Evolutionary conservation across 2,797 vertebrate genomes (phyloP), one percentile per base, ranked within the genome.

Genomic region (Nothura maculosa): DNA sequence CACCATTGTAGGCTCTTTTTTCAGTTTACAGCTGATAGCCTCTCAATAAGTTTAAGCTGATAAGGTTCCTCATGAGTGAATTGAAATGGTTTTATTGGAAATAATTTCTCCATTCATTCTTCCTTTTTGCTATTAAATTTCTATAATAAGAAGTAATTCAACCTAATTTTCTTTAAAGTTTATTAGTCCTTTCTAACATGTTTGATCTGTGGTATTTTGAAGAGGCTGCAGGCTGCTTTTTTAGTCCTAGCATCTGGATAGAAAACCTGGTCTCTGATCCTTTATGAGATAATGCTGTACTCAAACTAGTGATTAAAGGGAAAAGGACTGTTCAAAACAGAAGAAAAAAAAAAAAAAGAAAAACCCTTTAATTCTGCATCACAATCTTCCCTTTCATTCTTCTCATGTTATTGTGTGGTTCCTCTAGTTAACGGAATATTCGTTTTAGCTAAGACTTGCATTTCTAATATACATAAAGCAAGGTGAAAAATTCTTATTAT

Each of bases 261-360:
- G 36, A 64, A 2, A 72, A 50, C 7, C 13, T 50, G 4, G 4
- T 68, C 88, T 90, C 25, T 64, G 34, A 77, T 57, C 9, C 80
- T 85, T n/a, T 67, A 43, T n/a, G 50, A 67, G 6, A 4, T 52
- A 85, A 48, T 63, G 47, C 12, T 34, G 24, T 42, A 16, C 83
- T 90, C 38, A 80, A 92, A 60, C 4, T 43, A 25, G 30, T 43
- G 32, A 52, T 52, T 43, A 66, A 63, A 6, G 1, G 1, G 52
- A 28, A 36, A 67, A 76, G 27, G 24, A 6, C n/a, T 76, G 18
- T 38, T 81, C 7, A 60, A 69, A 73, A 74, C 84, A 84, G 54
- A 25, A 50, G 45, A 12, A 12, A 61, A 28, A 85, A 24, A 0
- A 0, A 2, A 15, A 12, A 61, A 9, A n/a, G 83, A 28, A 0